Percentiles rank a stretch among this genome's conserved stretches.
Evolutionary conservation across 2,113 vertebrate species (phyloP).

Genomic region (Psephotus haematonotus): DNA sequence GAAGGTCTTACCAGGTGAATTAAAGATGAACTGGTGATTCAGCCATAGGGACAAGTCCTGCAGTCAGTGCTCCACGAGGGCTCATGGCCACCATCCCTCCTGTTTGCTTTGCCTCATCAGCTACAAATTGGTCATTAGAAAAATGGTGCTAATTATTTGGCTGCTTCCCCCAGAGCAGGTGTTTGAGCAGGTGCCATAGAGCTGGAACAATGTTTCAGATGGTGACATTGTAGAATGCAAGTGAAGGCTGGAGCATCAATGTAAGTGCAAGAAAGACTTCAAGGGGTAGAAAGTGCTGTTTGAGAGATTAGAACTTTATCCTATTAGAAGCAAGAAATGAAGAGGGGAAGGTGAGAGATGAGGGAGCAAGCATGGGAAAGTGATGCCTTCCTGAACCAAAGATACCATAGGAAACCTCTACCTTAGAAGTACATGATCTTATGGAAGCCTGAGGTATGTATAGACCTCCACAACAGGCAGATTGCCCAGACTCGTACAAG

Average conservation of each 20-base stretch:
- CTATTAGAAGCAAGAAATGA: background rate
- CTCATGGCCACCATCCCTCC: accelerated
- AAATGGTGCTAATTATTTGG: background rate
- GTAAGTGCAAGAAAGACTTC: background rate
- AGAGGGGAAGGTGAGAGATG: background rate
- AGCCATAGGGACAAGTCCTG: background rate
- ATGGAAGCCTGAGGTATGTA: background rate
- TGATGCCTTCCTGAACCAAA: background rate
- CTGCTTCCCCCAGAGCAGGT: background rate
- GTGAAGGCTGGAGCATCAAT: background rate
- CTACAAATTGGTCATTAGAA: slow-evolving; percentile 4
- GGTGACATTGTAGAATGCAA: background rate
- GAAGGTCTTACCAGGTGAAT: background rate
- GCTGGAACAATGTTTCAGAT: background rate
- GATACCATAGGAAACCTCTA: background rate
- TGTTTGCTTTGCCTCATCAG: background rate
- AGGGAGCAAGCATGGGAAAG: background rate
- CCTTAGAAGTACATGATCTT: accelerated
- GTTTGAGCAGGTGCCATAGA: background rate
- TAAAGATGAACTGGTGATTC: background rate
- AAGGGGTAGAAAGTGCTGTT: background rate
- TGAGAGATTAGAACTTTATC: background rate
- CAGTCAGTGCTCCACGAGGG: background rate
- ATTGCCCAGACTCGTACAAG: background rate
- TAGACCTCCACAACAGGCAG: background rate